Conservation (phyloP, 2,888 invertebrate genomes). For the Lordiphosa fenestrarum region DNA sequence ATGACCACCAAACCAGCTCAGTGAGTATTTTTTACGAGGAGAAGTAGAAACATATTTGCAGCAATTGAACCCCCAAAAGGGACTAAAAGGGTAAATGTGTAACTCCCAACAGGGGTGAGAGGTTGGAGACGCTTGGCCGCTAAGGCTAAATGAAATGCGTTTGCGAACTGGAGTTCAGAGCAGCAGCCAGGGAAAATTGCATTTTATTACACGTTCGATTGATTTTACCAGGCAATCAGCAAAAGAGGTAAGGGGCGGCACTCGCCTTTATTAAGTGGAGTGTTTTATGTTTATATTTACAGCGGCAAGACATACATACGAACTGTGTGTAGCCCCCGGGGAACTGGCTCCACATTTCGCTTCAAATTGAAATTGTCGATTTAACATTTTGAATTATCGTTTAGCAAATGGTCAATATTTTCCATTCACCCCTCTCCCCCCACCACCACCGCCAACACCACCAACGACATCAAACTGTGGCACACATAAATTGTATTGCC, state of each 20-base stretch:
- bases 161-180: constrained; percentile 9
- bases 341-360: constrained; percentile 24
- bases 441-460: constrained; percentile 16
- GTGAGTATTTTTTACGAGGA: constrained; percentile 31
- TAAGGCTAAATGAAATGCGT: constrained; percentile 50
- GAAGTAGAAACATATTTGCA: constrained; percentile 47
- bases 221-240: constrained; percentile 48
- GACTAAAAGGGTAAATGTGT: constrained; percentile 53
- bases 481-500: constrained; percentile 67
- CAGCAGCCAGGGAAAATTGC: constrained; percentile 51
- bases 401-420: constrained; percentile 73
- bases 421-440: constrained; percentile 17
- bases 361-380: constrained; percentile 72
- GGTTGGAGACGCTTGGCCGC: constrained; percentile 6
- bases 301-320: constrained; percentile 21
- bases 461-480: constrained; percentile 45
- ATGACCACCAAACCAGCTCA: constrained; percentile 37
- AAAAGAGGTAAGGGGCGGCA: constrained; percentile 30
- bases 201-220: constrained; percentile 73
- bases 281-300: constrained; percentile 64
- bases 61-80: constrained; percentile 65
- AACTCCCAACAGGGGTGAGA: constrained; percentile 8
- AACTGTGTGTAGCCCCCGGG: constrained; percentile 22
- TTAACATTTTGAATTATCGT: constrained; percentile 75
- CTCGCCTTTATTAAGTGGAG: constrained; percentile 58